Evolutionary conservation across 2,888 invertebrate genomes (phyloP).

Genomic region (Orchesella flavescens): DNA sequence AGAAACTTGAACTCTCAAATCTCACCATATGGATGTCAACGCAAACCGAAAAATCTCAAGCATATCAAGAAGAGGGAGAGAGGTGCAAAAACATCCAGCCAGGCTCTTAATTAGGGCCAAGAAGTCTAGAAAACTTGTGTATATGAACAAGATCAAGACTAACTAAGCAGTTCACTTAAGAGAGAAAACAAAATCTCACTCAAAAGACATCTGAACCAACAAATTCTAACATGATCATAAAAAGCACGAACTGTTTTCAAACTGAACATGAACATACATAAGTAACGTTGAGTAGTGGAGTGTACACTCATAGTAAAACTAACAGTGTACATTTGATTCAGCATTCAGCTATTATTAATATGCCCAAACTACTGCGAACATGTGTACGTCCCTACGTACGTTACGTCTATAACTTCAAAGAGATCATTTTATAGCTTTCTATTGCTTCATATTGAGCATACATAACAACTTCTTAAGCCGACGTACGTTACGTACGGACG

Average conservation of each 20-base stretch:
- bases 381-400: not conserved
- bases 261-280: too few relatives aligned
- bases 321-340: not conserved
- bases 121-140: conserved; percentile 46
- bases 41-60: not conserved
- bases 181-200: conserved; percentile 5
- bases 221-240: too few relatives aligned
- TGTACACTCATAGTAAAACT: too few relatives aligned
- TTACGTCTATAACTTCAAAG: not conserved
- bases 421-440: not conserved
- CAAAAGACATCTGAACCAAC: not conserved
- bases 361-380: not conserved
- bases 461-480: not conserved
- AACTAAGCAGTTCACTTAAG: conserved; percentile 3
- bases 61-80: not conserved
- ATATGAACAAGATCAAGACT: not conserved
- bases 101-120: conserved; percentile 31
- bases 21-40: conserved; percentile 45
- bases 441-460: too few relatives aligned
- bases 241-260: too few relatives aligned
- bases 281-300: too few relatives aligned
- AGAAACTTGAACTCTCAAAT: conserved; percentile 43
- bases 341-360: not conserved
- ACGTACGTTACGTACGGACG: not conserved
- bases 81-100: not conserved